These are phyloP conservation scores for Australoheros facetus DNA, from an alignment of 2,797 vertebrate species.

Conservation along the genomic window DNA sequence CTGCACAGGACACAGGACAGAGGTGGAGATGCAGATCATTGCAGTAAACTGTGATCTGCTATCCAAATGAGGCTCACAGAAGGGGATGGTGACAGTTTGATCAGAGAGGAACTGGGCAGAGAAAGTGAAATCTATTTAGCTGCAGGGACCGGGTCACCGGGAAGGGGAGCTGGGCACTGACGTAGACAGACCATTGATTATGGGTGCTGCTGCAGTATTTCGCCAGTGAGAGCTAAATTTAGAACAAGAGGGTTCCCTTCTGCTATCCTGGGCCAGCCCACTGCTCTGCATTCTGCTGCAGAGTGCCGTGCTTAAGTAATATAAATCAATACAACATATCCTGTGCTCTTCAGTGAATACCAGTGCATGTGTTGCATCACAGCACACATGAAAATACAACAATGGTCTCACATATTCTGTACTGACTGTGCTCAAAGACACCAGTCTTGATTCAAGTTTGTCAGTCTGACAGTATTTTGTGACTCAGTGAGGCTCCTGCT, in stretches of 20 bases:
- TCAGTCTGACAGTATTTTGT: neutral
- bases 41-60: conserved; percentile 29
- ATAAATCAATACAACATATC: conserved; percentile 27
- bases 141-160: conserved; percentile 6
- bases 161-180: conserved; percentile 54
- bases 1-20: neutral
- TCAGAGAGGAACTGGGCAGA: conserved; percentile 27
- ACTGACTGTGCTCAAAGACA: neutral
- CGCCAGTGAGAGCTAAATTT: conserved; percentile 73
- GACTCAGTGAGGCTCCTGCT: neutral
- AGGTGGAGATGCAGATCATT: conserved; percentile 18
- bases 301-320: conserved; percentile 7
- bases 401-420: neutral
- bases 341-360: neutral
- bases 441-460: neutral
- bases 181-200: conserved; percentile 69
- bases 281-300: conserved; percentile 74
- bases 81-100: conserved; percentile 38
- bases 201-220: conserved; percentile 71
- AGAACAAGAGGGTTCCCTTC: conserved; percentile 79
- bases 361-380: conserved; percentile 34
- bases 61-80: conserved; percentile 21
- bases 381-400: conserved; percentile 8
- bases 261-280: conserved; percentile 49
- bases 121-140: conserved; percentile 31